These are phyloP conservation scores for Chauna torquata DNA, from an alignment of 2,113 vertebrate species.

Conservation along the genomic window DNA sequence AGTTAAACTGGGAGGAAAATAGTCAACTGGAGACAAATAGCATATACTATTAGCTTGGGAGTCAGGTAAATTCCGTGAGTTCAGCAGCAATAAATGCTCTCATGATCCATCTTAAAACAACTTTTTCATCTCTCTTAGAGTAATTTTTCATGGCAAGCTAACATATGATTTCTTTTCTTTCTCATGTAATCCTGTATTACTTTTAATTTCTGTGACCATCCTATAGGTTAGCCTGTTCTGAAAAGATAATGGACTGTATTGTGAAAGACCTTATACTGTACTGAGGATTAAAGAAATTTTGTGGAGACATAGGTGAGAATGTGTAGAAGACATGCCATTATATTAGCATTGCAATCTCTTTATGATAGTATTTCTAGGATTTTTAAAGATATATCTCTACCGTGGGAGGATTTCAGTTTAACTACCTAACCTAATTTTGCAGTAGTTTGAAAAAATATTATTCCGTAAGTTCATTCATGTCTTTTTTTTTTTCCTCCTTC, in stretches of 20 bases:
- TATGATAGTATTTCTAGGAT: neutral
- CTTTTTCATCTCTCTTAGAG: neutral
- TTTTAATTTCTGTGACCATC: neutral
- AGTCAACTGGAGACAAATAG: neutral
- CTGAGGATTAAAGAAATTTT: neutral
- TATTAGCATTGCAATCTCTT: neutral
- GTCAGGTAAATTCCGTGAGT: neutral
- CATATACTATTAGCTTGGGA: neutral
- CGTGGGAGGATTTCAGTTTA: neutral
- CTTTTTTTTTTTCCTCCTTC: rapidly evolving
- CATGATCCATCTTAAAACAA: neutral
- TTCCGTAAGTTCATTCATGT: neutral
- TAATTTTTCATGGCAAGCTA: neutral
- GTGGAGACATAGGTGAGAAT: neutral
- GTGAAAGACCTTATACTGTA: neutral
- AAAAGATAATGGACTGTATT: neutral
- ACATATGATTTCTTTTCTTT: neutral
- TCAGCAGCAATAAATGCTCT: neutral
- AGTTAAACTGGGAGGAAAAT: neutral
- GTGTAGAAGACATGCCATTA: neutral
- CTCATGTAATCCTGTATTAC: neutral
- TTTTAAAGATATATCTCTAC: neutral
- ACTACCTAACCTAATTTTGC: neutral
- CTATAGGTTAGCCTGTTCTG: neutral
- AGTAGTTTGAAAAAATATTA: neutral